phyloP scores from a whole-genome alignment of 1,140 invertebrate species.

The Penaeus indicus region DNA sequence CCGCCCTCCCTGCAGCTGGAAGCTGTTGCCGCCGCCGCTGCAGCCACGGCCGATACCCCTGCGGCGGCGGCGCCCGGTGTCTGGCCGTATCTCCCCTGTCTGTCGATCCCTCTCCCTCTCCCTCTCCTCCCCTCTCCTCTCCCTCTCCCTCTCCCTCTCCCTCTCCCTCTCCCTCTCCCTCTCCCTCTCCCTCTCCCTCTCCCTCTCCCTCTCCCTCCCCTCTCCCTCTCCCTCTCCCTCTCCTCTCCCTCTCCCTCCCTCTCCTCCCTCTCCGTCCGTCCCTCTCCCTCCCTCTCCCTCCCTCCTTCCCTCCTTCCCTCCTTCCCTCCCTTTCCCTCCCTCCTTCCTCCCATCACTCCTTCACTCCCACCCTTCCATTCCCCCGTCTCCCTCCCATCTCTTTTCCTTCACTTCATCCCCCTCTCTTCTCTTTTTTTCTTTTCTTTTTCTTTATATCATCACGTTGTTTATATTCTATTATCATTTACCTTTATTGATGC shows the following conservation, averaged over 20 bases:
- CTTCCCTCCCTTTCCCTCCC: not conserved
- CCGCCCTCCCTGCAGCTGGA: no score
- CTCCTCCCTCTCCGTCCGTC: not conserved
- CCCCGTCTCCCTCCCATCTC: not conserved
- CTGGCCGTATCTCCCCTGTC: no score
- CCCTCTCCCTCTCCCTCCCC: not conserved
- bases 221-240: no score
- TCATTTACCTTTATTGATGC: not conserved
- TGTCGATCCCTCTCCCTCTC: not conserved
- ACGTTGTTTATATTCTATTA: not conserved
- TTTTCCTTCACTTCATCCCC: not conserved
- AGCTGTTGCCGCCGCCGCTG: not conserved
- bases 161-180: not conserved
- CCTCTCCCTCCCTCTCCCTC: not conserved
- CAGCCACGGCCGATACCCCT: conserved; percentile 2
- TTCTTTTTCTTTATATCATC: not conserved
- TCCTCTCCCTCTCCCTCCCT: not conserved
- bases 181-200: not conserved
- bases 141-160: conserved; percentile 35
- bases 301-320: not conserved
- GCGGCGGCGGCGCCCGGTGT: not conserved
- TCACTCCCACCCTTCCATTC: not conserved
- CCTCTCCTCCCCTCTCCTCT: not conserved
- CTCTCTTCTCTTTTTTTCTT: not conserved
- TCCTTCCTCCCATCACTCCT: not conserved